These are phyloP conservation scores for Zosterops pallidus DNA, from an alignment of 2,113 vertebrate genomes.

Conservation along the genomic window DNA sequence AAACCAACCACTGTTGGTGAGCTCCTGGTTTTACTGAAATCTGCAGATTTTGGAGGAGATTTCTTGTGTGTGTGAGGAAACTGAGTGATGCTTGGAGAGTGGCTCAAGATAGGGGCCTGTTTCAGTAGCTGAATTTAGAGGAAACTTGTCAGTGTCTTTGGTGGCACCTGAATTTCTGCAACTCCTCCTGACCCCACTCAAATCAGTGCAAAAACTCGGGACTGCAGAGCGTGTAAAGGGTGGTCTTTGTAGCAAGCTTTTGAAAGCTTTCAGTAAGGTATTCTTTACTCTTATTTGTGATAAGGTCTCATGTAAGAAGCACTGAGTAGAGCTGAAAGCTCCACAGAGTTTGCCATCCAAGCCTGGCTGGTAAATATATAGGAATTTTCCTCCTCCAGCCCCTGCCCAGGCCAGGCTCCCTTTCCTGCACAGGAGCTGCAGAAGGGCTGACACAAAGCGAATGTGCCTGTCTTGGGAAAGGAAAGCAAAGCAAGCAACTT, in stretches of 20 bases:
- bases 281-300: background rate
- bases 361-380: background rate
- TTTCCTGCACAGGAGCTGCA: background rate
- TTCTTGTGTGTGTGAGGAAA: background rate
- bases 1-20: background rate
- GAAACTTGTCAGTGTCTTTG: background rate
- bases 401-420: background rate
- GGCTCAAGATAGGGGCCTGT: background rate
- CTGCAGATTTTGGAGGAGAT: background rate
- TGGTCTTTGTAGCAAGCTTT: background rate
- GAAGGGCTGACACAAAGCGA: background rate
- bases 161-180: background rate
- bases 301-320: background rate
- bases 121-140: background rate
- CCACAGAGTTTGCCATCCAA: rapidly evolving
- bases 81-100: rapidly evolving
- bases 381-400: background rate
- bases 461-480: background rate
- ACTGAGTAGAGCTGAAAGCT: background rate
- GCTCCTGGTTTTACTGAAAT: background rate
- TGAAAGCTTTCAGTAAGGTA: background rate
- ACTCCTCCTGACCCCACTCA: background rate
- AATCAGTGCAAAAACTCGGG: background rate
- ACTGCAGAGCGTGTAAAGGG: background rate
- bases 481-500: background rate